Base-by-base conservation (phyloP, 2,113 vertebrate genomes). In the Psittacula cyanocephala region DNA sequence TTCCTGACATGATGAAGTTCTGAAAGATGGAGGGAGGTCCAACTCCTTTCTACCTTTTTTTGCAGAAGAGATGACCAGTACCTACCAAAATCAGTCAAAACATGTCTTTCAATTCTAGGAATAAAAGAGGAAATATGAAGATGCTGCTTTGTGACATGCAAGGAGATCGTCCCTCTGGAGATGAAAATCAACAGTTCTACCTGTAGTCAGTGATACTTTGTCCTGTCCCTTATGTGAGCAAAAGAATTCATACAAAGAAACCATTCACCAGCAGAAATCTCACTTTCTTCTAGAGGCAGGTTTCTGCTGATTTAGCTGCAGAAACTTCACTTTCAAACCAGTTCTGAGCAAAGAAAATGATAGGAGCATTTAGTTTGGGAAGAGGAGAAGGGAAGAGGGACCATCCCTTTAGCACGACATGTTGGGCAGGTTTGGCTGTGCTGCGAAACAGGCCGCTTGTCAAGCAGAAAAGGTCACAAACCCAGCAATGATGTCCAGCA, bases 361-460 rank as follows among this genome's bases (percentile, higher is more conserved):
- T 3, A 1, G 2, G 27, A 88, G 28, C 8, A n/a, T 31, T 86
- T 52, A 9, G 12, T 49, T 4, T 33, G 53, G 28, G 57, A 64
- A 74, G 6, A 13, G 39, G 8, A 75, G 53, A 79, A 79, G n/a
- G 39, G 29, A 64, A 55, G 25, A 27, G 7, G 16, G 28, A 57
- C 24, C 33, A 28, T 1, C 20, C 25, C 49, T 53, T 55, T 3
- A 57, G 47, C 27, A 55, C 2, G 0, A 37, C 4, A 3, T 3
- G 10, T 7, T 65, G 63, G 29, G 25, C 2, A 28, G 63, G n/a
- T 46, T 70, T 8, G 52, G 68, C 63, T 23, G 37, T n/a, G 41
- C 68, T 64, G n/a, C 0, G 1, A 10, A 50, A 25, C 23, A 35
- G 55, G 13, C 22, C 3, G 2, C 39, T 41, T 3, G 1, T 11